Conservation (phyloP, 2,113 vertebrate species). For the Dasyprocta punctata region DNA sequence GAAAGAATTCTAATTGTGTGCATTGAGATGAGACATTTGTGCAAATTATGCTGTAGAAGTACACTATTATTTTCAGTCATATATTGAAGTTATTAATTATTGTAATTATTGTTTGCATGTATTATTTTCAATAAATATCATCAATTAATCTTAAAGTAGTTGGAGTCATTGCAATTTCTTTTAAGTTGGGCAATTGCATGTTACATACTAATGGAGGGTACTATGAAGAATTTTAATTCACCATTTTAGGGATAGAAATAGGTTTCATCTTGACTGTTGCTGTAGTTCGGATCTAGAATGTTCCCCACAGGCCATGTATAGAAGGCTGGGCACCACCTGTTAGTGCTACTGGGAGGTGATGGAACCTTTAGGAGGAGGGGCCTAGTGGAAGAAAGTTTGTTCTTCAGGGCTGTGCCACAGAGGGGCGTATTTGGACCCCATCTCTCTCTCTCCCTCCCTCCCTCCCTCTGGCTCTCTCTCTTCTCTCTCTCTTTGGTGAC, state of each 20-base stretch:
- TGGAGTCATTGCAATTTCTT: not conserved
- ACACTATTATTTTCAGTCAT: not conserved
- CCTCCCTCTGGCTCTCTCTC: not conserved
- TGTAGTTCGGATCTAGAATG: not conserved
- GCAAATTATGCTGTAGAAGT: not conserved
- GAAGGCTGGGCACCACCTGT: not conserved
- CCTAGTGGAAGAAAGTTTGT: not conserved
- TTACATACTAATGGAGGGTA: not conserved
- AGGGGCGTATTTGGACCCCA: not conserved
- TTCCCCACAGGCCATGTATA: too few relatives aligned
- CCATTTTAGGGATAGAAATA: not conserved
- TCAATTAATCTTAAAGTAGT: not conserved
- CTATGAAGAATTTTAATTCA: not conserved
- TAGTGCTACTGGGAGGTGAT: not conserved
- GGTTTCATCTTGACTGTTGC: not conserved
- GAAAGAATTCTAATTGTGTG: conserved; percentile 35
- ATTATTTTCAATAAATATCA: conserved; percentile 2
- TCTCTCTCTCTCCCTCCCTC: not conserved
- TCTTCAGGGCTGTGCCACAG: not conserved
- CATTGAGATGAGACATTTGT: conserved; percentile 4
- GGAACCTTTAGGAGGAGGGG: not conserved
- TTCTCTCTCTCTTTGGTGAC: not conserved
- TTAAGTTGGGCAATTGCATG: not conserved
- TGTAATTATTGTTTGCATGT: not conserved
- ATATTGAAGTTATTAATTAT: not conserved